Conservation (phyloP, 1,140 invertebrate species). For the Andrena cerasifolii region DNA sequence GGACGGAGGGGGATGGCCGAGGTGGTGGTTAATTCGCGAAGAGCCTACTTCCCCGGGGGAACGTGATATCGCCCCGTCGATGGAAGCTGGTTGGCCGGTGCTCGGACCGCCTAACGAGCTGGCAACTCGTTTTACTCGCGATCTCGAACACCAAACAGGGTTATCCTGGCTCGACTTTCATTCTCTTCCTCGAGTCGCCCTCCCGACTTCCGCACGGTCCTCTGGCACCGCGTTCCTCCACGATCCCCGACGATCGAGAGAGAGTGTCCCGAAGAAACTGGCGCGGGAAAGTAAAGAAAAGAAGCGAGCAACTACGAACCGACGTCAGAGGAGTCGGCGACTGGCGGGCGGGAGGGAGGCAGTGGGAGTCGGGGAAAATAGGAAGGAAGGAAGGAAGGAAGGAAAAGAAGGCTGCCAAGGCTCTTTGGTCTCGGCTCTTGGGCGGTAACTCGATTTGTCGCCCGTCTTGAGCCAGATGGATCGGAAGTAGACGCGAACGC, state of each 20-base stretch:
- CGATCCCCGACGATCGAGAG: neutral
- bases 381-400: conserved; percentile 59
- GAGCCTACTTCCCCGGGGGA: conserved; percentile 40
- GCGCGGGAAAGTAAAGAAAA: conserved; percentile 55
- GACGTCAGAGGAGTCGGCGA: neutral
- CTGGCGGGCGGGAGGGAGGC: neutral
- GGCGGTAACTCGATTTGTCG: conserved; percentile 77
- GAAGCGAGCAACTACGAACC: conserved; percentile 47
- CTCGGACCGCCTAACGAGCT: conserved; percentile 57
- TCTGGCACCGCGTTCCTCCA: neutral
- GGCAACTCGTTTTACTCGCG: conserved; percentile 69
- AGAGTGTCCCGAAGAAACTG: conserved; percentile 35
- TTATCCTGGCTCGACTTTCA: conserved; percentile 35
- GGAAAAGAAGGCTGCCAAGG: conserved; percentile 66
- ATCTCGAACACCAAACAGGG: conserved; percentile 60
- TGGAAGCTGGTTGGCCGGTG: conserved; percentile 13
- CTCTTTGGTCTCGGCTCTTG: conserved; percentile 74
- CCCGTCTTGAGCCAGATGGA: conserved; percentile 77
- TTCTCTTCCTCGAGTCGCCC: neutral
- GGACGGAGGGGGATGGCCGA: neutral
- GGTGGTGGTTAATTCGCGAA: conserved; percentile 39
- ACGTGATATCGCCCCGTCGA: conserved; percentile 48
- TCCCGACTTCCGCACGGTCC: neutral
- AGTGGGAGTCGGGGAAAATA: neutral
- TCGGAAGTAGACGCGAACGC: conserved; percentile 76